A percentile compares a stretch with the other conserved stretches of the same genome.
Conservation (phyloP, 92 coral and sea anemone genomes). For the Epizoanthus illoricatus region DNA sequence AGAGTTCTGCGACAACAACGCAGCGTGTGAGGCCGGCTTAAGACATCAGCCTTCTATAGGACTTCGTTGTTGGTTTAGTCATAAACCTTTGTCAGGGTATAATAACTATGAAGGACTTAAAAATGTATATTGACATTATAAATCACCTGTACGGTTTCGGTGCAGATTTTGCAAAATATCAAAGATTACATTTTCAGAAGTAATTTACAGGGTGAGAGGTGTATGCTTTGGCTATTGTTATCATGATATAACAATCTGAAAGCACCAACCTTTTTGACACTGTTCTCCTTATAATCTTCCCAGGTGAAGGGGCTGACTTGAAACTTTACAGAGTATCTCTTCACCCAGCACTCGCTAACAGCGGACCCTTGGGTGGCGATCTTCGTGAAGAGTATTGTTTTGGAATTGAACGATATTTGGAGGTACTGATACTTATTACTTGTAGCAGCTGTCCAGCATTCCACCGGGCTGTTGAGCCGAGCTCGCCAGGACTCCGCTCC, state of each 20-base stretch:
- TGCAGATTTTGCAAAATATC: not conserved
- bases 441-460: slow-evolving; percentile 31
- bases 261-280: too few relatives aligned
- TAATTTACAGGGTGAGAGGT: too few relatives aligned
- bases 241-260: too few relatives aligned
- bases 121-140: too few relatives aligned
- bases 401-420: slow-evolving; percentile 17
- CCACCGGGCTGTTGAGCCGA: slow-evolving; percentile 7
- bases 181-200: not conserved
- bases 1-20: too few relatives aligned
- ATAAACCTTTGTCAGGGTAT: too few relatives aligned
- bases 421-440: slow-evolving; percentile 3
- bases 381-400: not conserved
- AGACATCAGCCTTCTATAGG: slow-evolving; percentile 1
- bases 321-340: slow-evolving; percentile 6
- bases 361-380: slow-evolving; percentile 24
- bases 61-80: slow-evolving; percentile 33
- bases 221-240: too few relatives aligned
- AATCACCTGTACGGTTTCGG: not conserved
- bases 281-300: too few relatives aligned
- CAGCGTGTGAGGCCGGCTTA: too few relatives aligned
- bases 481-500: slow-evolving; percentile 14
- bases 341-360: slow-evolving; percentile 1
- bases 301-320: not conserved
- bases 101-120: too few relatives aligned